Conservation (phyloP, 2,797 vertebrate species). For the Pseudochaenichthys georgianus region DNA sequence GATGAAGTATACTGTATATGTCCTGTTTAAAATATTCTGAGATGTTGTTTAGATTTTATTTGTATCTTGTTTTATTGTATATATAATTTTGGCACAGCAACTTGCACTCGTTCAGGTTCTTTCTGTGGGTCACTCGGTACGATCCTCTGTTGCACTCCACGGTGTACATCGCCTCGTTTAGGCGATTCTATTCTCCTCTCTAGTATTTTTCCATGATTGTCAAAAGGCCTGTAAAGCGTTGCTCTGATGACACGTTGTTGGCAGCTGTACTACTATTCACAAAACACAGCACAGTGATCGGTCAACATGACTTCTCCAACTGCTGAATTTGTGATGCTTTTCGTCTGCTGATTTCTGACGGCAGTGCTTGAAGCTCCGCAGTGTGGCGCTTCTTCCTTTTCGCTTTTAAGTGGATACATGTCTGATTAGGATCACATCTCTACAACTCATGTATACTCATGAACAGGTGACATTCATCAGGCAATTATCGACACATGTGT, state of each 20-base stretch:
- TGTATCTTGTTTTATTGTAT: not conserved
- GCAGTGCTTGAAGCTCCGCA: not conserved
- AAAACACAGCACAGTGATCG: not conserved
- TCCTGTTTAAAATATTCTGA: too few relatives aligned
- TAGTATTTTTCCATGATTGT: not conserved
- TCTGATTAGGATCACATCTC: not conserved
- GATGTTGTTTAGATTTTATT: not conserved
- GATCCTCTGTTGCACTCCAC: not conserved
- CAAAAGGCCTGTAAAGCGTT: not conserved
- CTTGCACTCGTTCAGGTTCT: not conserved
- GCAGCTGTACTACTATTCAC: not conserved
- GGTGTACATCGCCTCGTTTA: not conserved
- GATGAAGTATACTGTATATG: too few relatives aligned
- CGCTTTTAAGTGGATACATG: not conserved
- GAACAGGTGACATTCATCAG: not conserved
- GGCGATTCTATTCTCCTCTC: not conserved
- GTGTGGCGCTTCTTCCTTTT: not conserved
- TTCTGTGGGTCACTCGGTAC: too few relatives aligned
- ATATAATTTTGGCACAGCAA: not conserved
- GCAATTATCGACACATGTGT: not conserved
- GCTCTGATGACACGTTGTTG: not conserved
- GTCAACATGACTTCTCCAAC: not conserved
- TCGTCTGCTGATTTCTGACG: not conserved
- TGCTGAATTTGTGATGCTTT: not conserved
- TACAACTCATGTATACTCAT: too few relatives aligned